Base-by-base conservation (phyloP, 2,888 invertebrate genomes). In the Aleiodes alternator region DNA sequence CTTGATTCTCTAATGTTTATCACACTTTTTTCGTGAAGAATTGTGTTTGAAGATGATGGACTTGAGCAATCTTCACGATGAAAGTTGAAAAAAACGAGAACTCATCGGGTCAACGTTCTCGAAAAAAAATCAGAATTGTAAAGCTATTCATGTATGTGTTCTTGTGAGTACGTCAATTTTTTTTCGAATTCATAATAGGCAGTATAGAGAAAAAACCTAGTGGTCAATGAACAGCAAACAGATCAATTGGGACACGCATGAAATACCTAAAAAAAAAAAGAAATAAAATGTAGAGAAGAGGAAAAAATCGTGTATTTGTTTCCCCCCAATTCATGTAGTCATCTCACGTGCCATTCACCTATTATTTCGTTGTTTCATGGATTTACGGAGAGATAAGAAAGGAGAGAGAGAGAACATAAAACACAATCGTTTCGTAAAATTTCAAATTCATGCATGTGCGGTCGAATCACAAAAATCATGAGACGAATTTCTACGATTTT, bases 261-360 rank as follows among this genome's bases (percentile, higher is more conserved):
- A 43, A 72, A 66, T 34, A 71, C 61, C 55, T 8, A 31, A 55
- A 51, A 34, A 7, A 51, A 34, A 7, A 75, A 31, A 64, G 56
- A 56, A 69, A 69, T 53, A 31, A 48, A 68, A 68, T 11, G n/a
- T 50, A 72, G 59, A 61, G 68, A 75, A 53, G 74, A 76, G 50
- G 61, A 73, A 73, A 56, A 23, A 73, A 68, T 53, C 70, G 55
- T 59, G 72, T 80, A 79, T 80, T 73, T 75, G 77, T 55, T 69
- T 77, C 73, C 72, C 61, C 76, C 69, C 80, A 80, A 83, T 86
- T 86, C 85, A 81, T 83, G 82, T 81, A 87, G 85, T 87, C 87
- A 73, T 80, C 82, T 87, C 87, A 86, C 87, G 87, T 84, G 85
- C 83, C 83, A 80, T 81, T 68, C 48, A 80, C 80, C 81, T 80